Percentiles rank a stretch among this genome's conserved stretches.
Evolutionary conservation across 2,888 invertebrate genomes (phyloP).

Genomic region (Chymomyza procnemis): DNA sequence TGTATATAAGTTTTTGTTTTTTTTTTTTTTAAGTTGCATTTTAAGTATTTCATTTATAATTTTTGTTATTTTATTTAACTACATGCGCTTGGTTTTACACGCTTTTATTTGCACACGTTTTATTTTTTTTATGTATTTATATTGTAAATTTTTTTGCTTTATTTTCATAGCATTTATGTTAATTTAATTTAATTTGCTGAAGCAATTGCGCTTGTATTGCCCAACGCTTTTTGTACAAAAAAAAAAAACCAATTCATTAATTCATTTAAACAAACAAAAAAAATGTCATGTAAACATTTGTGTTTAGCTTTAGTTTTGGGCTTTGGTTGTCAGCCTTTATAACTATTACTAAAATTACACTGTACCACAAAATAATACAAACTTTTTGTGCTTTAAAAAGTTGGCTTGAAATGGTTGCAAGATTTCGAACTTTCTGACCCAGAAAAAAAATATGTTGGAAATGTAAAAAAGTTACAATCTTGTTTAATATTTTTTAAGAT

Average conservation of each 20-base stretch:
- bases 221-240: conserved; percentile 24
- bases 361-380: background rate
- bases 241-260: background rate
- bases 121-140: too few relatives aligned
- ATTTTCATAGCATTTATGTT: background rate
- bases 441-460: too few relatives aligned
- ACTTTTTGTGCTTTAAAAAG: background rate
- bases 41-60: conserved; percentile 23
- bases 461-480: too few relatives aligned
- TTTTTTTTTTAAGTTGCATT: too few relatives aligned
- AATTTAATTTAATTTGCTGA: too few relatives aligned
- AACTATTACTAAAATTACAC: conserved; percentile 12
- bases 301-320: conserved; percentile 44
- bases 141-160: background rate
- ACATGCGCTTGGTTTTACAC: background rate
- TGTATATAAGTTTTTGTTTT: background rate
- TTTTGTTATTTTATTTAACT: conserved; percentile 16
- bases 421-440: too few relatives aligned
- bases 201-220: background rate
- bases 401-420: background rate
- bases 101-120: background rate
- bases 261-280: conserved; percentile 3
- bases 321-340: conserved; percentile 17
- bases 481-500: too few relatives aligned
- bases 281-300: conserved; percentile 15